Conservation (phyloP, 2,797 vertebrate species). For the Ctenopoma kingsleyae region DNA sequence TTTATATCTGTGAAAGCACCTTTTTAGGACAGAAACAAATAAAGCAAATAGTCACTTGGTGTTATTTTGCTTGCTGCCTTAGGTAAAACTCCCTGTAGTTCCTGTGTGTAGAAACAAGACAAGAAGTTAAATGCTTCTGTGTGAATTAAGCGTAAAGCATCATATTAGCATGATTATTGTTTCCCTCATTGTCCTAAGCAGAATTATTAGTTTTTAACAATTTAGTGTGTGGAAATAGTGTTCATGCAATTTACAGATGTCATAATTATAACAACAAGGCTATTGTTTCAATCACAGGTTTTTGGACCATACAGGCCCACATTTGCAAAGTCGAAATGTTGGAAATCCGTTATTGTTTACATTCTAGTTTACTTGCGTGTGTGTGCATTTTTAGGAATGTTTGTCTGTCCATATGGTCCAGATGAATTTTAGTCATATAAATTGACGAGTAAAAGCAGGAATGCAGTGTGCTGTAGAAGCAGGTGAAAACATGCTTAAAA, state of each 20-base stretch:
- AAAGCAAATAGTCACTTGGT: conserved; percentile 27
- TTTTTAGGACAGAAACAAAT: conserved; percentile 43
- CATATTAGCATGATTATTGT: conserved; percentile 25
- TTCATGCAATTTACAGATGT: conserved; percentile 16
- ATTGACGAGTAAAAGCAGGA: not conserved
- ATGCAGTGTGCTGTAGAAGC: not conserved
- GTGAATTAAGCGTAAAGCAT: conserved; percentile 51
- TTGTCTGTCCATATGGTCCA: not conserved
- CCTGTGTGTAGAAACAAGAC: conserved; percentile 49
- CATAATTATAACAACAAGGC: conserved; percentile 18
- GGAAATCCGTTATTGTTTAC: not conserved
- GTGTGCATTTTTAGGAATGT: not conserved
- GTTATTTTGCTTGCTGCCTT: conserved; percentile 54
- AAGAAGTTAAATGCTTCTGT: conserved; percentile 53
- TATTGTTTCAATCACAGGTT: conserved; percentile 5
- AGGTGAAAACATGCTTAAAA: not conserved
- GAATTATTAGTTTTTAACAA: conserved; percentile 7
- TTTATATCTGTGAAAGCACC: conserved; percentile 51
- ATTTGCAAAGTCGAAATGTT: not conserved
- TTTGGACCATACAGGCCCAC: conserved; percentile 2
- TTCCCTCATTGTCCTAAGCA: conserved; percentile 20
- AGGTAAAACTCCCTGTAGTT: conserved; percentile 37
- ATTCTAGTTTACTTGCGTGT: not conserved
- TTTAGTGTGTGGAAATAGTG: conserved; percentile 11
- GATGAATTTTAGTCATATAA: not conserved